A percentile compares a stretch with the other conserved stretches of the same genome.
These are phyloP conservation scores for Lytechinus pictus DNA, from an alignment of 35 echinoderm and acorn worm genomes.

Conservation along the genomic window DNA sequence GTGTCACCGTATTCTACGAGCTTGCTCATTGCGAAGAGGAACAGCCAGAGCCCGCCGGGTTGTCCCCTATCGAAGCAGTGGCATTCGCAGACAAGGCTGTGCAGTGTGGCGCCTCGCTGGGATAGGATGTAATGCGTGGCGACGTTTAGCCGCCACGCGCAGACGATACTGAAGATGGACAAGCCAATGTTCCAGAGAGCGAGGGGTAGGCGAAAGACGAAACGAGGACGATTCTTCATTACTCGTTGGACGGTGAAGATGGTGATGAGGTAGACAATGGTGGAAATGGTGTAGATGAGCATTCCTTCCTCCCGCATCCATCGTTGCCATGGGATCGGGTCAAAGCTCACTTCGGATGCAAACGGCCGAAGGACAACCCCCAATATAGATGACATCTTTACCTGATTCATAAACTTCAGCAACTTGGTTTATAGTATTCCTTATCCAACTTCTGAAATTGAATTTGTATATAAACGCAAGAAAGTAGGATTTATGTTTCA, in stretches of 20 bases:
- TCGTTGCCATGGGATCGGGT: constrained; percentile 53
- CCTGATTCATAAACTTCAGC: not conserved
- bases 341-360: constrained; percentile 60
- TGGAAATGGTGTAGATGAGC: constrained; percentile 52
- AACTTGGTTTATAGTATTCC: not conserved
- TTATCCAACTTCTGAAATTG: not conserved
- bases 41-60: constrained; percentile 75
- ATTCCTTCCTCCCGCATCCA: constrained; percentile 53
- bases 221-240: constrained; percentile 78
- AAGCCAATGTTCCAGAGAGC: constrained; percentile 84
- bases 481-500: not conserved
- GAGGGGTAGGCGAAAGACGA: constrained; percentile 64
- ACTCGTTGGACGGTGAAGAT: constrained; percentile 72
- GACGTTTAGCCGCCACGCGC: constrained; percentile 54
- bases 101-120: constrained; percentile 58
- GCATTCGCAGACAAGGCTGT: constrained; percentile 68
- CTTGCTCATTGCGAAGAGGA: constrained; percentile 85
- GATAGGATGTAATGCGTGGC: constrained; percentile 61
- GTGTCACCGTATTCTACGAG: constrained; percentile 90
- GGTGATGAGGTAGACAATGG: constrained; percentile 65
- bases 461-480: not conserved
- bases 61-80: constrained; percentile 68
- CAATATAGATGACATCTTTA: not conserved
- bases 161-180: constrained; percentile 76
- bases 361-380: not conserved